Base-by-base conservation (phyloP, 2,888 invertebrate species). In the Himalopsyche anomala region DNA sequence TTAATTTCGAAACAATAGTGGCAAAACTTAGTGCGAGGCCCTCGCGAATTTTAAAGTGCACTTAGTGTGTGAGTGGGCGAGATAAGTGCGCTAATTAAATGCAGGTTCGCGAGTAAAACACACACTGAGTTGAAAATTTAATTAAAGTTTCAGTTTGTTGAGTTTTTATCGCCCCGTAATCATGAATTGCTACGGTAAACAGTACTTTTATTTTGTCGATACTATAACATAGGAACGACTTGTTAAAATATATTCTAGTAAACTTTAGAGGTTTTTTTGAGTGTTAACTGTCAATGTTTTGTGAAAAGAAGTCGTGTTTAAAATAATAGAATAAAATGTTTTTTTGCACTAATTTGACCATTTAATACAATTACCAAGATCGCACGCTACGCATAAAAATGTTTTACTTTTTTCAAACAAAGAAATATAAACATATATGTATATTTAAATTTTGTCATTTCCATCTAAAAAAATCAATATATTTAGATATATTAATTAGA, bases 31-130 rank as follows among this genome's bases (percentile, higher is more conserved):
- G 40, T 69, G 42, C 42, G 38, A 69, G 42, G 38, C 42, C 17
- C 62, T 69, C 62, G 38, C 40, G 83, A 36, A 40, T 69, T 38
- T 69, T 56, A 19, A 55, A 54, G 82, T 19, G 82, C 38, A 28
- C 19, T 42, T 69, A 19, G 55, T 40, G 80, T 54, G 56, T n/a
- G 84, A 40, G 28, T 28, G 36, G 54, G 55, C 81, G 28, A 84
- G 36, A 80, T 83, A 80, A 80, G 85, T 85, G 80, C 83, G 74
- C 83, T 81, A 85, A 85, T 85, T 81, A 85, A 85, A 81, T 81
- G 15, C 84, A 81, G 9, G 79, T 15, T 74, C 36, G 69, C 45
- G 54, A 38, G 45, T 80, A 40, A 55, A 11, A 80, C 80, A 56
- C 80, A 38, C 36, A 55, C 28, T 17, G 45, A 9, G 11, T 38